phyloP scores from a whole-genome alignment of 2,888 invertebrate species.

The Hyposoter dolosus region DNA sequence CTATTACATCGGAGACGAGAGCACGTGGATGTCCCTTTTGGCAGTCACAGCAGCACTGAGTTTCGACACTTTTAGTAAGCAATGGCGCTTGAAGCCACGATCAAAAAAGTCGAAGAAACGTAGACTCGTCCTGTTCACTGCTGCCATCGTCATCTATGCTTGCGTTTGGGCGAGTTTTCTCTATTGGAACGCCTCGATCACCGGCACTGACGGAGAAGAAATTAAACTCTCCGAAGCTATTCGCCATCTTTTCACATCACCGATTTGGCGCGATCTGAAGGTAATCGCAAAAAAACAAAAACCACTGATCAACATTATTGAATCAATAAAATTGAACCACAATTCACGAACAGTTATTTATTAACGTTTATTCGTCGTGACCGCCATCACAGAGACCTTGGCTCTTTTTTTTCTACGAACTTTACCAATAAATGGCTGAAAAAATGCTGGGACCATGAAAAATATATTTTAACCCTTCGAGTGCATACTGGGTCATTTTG shows the following conservation, averaged over 20 bases:
- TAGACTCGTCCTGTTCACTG: conserved; percentile 87
- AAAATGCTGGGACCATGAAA: no score
- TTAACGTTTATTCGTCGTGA: no score
- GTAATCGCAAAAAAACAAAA: conserved; percentile 66
- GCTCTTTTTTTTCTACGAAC: no score
- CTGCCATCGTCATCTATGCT: conserved; percentile 89
- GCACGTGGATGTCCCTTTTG: conserved; percentile 89
- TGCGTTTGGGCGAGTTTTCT: conserved; percentile 92
- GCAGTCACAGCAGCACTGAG: conserved; percentile 88
- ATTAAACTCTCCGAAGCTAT: conserved; percentile 95
- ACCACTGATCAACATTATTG: no score
- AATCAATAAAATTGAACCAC: background rate
- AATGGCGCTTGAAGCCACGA: conserved; percentile 90
- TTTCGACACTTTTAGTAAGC: conserved; percentile 92
- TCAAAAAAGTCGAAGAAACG: conserved; percentile 83
- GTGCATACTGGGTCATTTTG: no score
- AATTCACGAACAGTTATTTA: background rate
- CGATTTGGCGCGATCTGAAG: conserved; percentile 87
- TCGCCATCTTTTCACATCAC: conserved; percentile 95
- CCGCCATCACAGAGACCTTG: no score
- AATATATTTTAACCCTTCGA: no score
- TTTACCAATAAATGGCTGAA: no score
- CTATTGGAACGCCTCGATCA: conserved; percentile 95
- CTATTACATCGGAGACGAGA: conserved; percentile 91
- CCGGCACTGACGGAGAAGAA: conserved; percentile 94